A percentile compares a stretch with the other conserved stretches of the same genome.
Evolutionary conservation across 2,888 invertebrate genomes (phyloP).

Genomic region (Drosophila kuntzei): DNA sequence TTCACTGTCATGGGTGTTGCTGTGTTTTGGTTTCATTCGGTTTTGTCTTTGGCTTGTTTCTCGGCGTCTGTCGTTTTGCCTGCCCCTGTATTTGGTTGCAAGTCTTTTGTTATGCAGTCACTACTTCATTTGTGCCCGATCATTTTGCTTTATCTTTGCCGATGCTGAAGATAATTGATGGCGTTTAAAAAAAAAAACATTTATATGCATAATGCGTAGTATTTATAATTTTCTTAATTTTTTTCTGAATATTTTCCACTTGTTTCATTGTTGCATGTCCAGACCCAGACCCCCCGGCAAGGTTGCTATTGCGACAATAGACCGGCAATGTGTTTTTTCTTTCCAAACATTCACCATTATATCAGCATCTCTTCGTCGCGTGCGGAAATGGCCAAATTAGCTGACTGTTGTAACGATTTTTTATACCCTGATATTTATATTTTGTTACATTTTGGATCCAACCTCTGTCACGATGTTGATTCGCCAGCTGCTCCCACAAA

Average conservation of each 20-base stretch:
- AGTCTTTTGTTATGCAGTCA: constrained; percentile 73
- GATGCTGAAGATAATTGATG: constrained; percentile 33
- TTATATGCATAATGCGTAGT: constrained; percentile 43
- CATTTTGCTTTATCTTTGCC: constrained; percentile 27
- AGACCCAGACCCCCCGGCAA: constrained; percentile 48
- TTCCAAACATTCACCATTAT: constrained; percentile 51
- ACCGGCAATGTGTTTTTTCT: constrained; percentile 19
- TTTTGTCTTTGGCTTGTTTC: constrained; percentile 30
- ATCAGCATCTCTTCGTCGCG: constrained; percentile 51
- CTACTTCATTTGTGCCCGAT: constrained; percentile 43
- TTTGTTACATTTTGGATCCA: constrained; percentile 20
- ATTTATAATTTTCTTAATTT: constrained; percentile 16
- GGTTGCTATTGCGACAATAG: constrained; percentile 60
- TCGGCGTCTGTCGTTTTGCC: constrained; percentile 10
- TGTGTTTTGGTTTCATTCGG: constrained; percentile 22
- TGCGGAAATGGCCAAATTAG: constrained; percentile 70
- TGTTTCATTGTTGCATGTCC: constrained; percentile 53
- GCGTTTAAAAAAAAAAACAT: constrained; percentile 46
- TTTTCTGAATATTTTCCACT: constrained; percentile 21
- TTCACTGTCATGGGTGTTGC: constrained; percentile 68
- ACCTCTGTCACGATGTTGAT: constrained; percentile 31
- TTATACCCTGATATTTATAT: constrained; percentile 11
- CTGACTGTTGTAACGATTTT: constrained; percentile 40
- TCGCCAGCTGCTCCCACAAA: constrained; percentile 32
- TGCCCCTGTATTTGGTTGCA: constrained; percentile 55